Percentiles rank a stretch among this genome's conserved stretches.
phyloP scores from a whole-genome alignment of 2,888 invertebrate species.

The Argyresthia goedartella region DNA sequence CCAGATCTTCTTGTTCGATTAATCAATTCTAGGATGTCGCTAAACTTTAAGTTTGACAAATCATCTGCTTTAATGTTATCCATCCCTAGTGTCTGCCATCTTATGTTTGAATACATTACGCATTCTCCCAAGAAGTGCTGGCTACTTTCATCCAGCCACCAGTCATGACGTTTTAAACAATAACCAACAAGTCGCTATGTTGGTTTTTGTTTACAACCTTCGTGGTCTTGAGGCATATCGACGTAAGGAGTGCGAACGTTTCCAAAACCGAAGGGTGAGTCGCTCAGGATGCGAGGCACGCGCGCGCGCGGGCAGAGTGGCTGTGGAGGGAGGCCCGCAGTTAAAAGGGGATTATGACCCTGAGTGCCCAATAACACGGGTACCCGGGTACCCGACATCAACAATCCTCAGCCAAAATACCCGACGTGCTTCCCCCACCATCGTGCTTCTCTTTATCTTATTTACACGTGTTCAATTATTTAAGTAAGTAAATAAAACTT shows the following conservation, averaged over 20 bases:
- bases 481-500: background rate
- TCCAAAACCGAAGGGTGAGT: slow-evolving; percentile 33
- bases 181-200: too few species aligned
- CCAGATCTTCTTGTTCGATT: too few species aligned
- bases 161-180: too few species aligned
- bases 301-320: slow-evolving; percentile 30
- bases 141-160: too few species aligned
- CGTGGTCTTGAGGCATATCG: slow-evolving; percentile 6
- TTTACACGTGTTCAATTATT: background rate
- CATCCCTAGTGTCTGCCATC: too few species aligned
- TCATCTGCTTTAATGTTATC: too few species aligned
- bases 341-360: slow-evolving; percentile 66
- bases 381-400: background rate
- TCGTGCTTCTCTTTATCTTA: background rate
- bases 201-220: too few species aligned
- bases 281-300: slow-evolving; percentile 51
- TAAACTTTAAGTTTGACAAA: too few species aligned
- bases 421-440: background rate
- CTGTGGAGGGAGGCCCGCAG: slow-evolving; percentile 27
- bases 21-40: too few species aligned
- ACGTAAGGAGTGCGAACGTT: slow-evolving; percentile 47
- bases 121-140: too few species aligned
- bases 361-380: slow-evolving; percentile 57
- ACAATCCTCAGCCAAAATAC: background rate
- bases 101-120: too few species aligned